These are phyloP conservation scores for Desmophyllum pertusum DNA, from an alignment of 92 coral and sea anemone species.

Conservation along the genomic window DNA sequence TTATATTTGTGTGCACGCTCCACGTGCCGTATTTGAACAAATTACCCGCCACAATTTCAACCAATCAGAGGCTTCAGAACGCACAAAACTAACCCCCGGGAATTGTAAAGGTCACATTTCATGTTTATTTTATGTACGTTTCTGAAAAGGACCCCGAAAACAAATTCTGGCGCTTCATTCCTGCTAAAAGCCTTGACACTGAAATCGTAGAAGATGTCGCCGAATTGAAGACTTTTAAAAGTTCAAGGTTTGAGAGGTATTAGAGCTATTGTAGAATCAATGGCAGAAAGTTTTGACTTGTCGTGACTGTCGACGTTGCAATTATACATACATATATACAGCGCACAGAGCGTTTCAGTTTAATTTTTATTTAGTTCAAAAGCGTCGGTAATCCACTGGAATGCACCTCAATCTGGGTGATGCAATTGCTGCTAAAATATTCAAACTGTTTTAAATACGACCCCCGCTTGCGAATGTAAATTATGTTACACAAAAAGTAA, in stretches of 20 bases:
- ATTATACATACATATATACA: no score
- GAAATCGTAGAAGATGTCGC: neutral
- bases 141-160: neutral
- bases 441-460: neutral
- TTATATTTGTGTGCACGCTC: constrained; percentile 11
- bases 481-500: constrained; percentile 9
- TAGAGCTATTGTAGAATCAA: neutral
- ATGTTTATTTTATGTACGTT: neutral
- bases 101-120: constrained; percentile 15
- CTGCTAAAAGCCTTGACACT: neutral
- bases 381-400: neutral
- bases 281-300: neutral
- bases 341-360: neutral
- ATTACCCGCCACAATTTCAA: constrained; percentile 57
- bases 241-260: neutral
- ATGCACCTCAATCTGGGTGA: neutral
- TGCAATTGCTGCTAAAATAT: constrained; percentile 10
- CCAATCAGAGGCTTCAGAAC: constrained; percentile 63
- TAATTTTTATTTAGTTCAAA: neutral
- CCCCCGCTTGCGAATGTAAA: constrained; percentile 13
- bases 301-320: no score
- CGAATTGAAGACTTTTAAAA: neutral
- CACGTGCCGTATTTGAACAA: constrained; percentile 70
- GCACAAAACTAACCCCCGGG: constrained; percentile 35
- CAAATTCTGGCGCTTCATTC: neutral